Percentiles rank a stretch among this genome's conserved stretches.
Evolutionary conservation across 2,797 vertebrate species (phyloP).

Genomic region (Gouania willdenowi): DNA sequence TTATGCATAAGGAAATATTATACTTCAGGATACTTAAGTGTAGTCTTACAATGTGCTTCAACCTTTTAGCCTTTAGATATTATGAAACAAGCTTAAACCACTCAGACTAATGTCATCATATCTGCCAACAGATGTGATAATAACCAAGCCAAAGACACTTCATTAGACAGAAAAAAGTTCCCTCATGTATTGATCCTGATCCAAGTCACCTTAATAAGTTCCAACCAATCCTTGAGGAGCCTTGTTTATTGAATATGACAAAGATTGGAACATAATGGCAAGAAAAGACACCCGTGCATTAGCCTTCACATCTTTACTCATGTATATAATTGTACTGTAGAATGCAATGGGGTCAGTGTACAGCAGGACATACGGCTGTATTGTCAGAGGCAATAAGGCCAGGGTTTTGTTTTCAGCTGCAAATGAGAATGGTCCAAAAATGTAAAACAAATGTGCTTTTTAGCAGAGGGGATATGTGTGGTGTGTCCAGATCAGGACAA

Average conservation of each 20-base stretch:
- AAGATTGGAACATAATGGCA: slow-evolving; percentile 4
- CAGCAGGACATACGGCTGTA: slow-evolving; percentile 8
- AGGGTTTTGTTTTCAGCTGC: slow-evolving; percentile 22
- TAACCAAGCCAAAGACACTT: slow-evolving; percentile 19
- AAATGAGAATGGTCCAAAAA: slow-evolving; percentile 3
- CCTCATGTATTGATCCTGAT: slow-evolving; percentile 23
- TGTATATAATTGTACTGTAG: slow-evolving; percentile 7
- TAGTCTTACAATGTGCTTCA: slow-evolving; percentile 36
- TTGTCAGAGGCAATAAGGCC: slow-evolving; percentile 19
- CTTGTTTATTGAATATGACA: slow-evolving; percentile 1
- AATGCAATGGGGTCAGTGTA: slow-evolving; percentile 3
- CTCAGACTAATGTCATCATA: slow-evolving; percentile 19
- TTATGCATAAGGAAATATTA: slow-evolving; percentile 35
- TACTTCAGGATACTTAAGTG: slow-evolving; percentile 28
- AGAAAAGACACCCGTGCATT: background rate
- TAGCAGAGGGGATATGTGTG: background rate
- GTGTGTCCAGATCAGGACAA: slow-evolving; percentile 1
- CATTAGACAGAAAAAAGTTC: slow-evolving; percentile 38
- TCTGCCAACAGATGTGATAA: slow-evolving; percentile 30
- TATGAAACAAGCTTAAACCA: slow-evolving; percentile 24
- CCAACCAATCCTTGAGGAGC: slow-evolving; percentile 38
- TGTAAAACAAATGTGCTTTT: slow-evolving; percentile 11
- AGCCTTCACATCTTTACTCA: slow-evolving; percentile 3
- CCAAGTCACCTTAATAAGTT: slow-evolving; percentile 43
- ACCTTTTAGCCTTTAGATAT: slow-evolving; percentile 10